Base-by-base conservation (phyloP, 2,113 vertebrate species). In the Ia io region DNA sequence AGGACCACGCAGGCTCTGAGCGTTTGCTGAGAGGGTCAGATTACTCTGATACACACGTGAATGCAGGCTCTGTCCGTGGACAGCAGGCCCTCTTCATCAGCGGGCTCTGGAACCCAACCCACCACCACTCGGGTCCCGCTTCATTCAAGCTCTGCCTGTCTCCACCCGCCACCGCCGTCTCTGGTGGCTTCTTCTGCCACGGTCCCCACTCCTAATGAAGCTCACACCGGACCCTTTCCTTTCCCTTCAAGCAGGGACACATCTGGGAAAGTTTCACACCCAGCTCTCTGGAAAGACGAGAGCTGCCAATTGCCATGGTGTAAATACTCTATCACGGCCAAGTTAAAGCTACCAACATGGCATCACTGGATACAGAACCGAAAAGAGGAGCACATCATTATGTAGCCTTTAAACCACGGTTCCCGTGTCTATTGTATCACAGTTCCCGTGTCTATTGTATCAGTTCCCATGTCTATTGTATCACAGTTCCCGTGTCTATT, bases 281-380 rank as follows among this genome's bases (percentile, higher is more conserved):
- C 59, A 47, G 20, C 17, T 70, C 47, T 61, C 61, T 69, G 9
- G 40, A 30, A 49, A 47, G n/a, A 92, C 14, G 0, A 70, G 42
- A 47, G 30, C 4, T 73, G 71, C 61, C 73, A 47, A 14, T 47
- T 47, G 20, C 86, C 17, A 3, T 47, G 11, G 59, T 85, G n/a
- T 88, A 91, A 87, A 93, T 16, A 51, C 2, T 77, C 37, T 28
- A 2, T 30, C 4, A 0, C 1, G 6, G 18, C 37, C 30, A 0
- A n/a, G 12, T 63, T 85, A 78, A 77, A 12, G 28, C 73, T n/a
- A 1, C 47, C 83, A 40, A 80, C 30, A 1, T 4, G 42, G 35
- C 37, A 12, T 16, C 11, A 4, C 20, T 23, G 44, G n/a, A 23
- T 0, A 9, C 17, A 32, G n/a, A 53, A 9, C 0, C 12, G 49